These are phyloP conservation scores for Schizopygopsis malacanthus DNA, from an alignment of 2,797 vertebrate genomes.

Conservation along the genomic window DNA sequence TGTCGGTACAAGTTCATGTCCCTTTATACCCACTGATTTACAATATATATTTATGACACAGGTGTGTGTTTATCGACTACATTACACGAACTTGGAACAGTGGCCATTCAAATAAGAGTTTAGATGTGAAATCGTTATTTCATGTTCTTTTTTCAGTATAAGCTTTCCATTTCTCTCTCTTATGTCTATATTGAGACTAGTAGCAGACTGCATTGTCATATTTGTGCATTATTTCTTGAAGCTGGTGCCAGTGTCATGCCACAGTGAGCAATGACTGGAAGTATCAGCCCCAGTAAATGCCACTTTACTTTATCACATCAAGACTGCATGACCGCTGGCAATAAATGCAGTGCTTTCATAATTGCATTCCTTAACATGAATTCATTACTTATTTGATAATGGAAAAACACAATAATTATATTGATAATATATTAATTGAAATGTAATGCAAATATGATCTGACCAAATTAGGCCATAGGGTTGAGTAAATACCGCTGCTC, in stretches of 20 bases:
- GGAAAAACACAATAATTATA: slow-evolving; percentile 55
- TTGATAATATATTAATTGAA: slow-evolving; percentile 63
- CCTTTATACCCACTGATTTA: too few species aligned
- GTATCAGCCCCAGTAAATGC: slow-evolving; percentile 68
- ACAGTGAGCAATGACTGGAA: slow-evolving; percentile 66
- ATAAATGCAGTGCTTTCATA: slow-evolving; percentile 67
- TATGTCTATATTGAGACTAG: slow-evolving; percentile 43
- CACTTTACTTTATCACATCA: slow-evolving; percentile 70
- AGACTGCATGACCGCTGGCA: slow-evolving; percentile 63
- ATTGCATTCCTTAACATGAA: slow-evolving; percentile 68
- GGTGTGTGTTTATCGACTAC: background rate
- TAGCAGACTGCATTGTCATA: slow-evolving; percentile 61
- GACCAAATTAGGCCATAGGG: slow-evolving; percentile 52
- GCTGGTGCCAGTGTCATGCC: slow-evolving; percentile 66
- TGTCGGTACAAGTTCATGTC: too few species aligned
- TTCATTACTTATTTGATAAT: slow-evolving; percentile 67
- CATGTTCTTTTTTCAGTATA: background rate
- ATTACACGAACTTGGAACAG: background rate
- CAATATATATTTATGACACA: background rate
- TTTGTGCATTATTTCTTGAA: slow-evolving; percentile 65
- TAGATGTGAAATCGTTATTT: background rate
- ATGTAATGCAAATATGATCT: slow-evolving; percentile 56
- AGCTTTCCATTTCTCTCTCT: background rate
- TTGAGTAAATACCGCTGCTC: slow-evolving; percentile 43
- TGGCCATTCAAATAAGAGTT: background rate